Conservation (phyloP, 2,797 vertebrate genomes). For the Eulemur rubriventer region DNA sequence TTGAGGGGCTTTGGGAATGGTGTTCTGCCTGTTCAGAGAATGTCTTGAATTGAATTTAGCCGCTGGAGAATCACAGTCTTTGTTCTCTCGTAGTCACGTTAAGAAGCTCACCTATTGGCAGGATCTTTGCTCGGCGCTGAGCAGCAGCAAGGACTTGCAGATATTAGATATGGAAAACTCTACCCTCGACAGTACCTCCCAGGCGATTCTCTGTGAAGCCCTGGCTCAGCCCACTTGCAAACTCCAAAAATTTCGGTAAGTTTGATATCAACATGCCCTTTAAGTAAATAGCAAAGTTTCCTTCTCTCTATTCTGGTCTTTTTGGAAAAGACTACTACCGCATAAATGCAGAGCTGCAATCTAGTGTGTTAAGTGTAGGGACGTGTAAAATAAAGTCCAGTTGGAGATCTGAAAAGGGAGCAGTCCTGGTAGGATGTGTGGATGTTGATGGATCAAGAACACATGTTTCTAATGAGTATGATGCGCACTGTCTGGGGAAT, state of each 20-base stretch:
- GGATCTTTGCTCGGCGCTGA: background rate
- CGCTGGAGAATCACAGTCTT: rapidly evolving
- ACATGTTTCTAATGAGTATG: background rate
- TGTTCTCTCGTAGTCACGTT: background rate
- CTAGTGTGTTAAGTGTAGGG: background rate
- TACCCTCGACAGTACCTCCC: rapidly evolving
- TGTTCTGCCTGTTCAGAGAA: background rate
- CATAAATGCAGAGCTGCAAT: background rate
- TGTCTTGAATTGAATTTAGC: background rate
- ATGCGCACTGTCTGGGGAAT: too few species aligned
- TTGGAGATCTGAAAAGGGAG: background rate
- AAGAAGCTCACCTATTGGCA: background rate
- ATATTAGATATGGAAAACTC: background rate
- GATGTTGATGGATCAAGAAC: background rate
- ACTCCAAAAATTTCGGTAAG: background rate
- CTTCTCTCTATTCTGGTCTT: background rate
- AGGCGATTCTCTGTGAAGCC: background rate
- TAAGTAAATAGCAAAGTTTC: background rate
- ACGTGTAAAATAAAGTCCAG: background rate
- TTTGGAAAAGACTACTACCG: background rate
- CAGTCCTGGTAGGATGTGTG: background rate
- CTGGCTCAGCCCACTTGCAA: background rate
- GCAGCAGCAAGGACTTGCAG: background rate
- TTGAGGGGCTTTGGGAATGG: background rate
- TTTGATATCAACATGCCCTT: background rate